phyloP scores from a whole-genome alignment of 2,113 vertebrate genomes.

The Solenodon paradoxus region DNA sequence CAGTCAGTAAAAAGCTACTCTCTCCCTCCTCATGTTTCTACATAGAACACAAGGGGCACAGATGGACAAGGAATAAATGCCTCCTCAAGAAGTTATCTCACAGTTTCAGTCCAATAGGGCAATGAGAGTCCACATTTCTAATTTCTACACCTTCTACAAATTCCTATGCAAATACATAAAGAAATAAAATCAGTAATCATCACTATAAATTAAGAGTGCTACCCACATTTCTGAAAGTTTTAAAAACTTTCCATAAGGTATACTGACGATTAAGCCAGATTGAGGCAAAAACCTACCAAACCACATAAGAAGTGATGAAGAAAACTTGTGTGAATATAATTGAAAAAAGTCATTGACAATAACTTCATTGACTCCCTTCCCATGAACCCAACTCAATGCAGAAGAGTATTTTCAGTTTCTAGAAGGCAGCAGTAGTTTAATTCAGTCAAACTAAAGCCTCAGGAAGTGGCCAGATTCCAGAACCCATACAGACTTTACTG shows the following conservation, averaged over 20 bases:
- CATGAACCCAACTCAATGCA: neutral
- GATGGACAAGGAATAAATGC: neutral
- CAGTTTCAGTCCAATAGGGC: neutral
- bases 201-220: neutral
- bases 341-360: neutral
- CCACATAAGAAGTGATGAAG: neutral
- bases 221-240: neutral
- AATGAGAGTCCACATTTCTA: neutral
- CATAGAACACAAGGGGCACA: too few relatives aligned
- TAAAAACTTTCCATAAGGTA: neutral
- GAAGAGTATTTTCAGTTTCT: neutral
- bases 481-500: neutral
- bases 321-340: neutral
- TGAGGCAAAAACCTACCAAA: conserved; percentile 8
- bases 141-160: neutral
- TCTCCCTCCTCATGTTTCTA: neutral
- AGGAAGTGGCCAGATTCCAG: neutral
- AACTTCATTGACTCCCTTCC: neutral
- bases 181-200: neutral
- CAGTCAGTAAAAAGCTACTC: neutral
- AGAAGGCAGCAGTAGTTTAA: neutral
- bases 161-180: neutral
- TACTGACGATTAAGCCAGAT: neutral
- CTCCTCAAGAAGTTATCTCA: neutral
- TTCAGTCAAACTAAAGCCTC: neutral